These are phyloP conservation scores for Muschampia plurimacula DNA, from an alignment of 2,888 invertebrate genomes.

Conservation along the genomic window DNA sequence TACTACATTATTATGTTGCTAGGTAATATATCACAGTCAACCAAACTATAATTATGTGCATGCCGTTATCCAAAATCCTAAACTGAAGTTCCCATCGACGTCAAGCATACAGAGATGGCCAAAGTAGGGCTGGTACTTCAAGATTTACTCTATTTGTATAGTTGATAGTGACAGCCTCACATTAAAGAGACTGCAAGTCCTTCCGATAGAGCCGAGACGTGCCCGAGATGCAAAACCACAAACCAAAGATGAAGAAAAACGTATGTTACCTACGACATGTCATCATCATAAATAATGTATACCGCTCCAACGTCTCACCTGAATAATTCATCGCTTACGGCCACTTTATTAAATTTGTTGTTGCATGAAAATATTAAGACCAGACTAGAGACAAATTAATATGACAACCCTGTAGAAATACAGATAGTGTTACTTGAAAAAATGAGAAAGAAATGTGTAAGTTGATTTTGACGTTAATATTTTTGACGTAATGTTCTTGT, in stretches of 20 bases:
- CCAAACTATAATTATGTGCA: background rate
- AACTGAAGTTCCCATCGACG: background rate
- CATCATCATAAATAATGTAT: slow-evolving; percentile 84
- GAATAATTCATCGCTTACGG: slow-evolving; percentile 81
- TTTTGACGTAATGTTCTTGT: background rate
- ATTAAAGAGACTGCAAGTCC: slow-evolving; percentile 50
- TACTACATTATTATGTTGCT: too few species aligned
- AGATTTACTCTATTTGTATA: slow-evolving; percentile 11
- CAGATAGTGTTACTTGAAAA: slow-evolving; percentile 25
- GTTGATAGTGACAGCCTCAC: slow-evolving; percentile 13
- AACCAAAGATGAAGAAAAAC: slow-evolving; percentile 63
- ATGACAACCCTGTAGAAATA: slow-evolving; percentile 41
- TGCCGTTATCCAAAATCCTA: background rate
- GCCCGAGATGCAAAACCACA: slow-evolving; percentile 80
- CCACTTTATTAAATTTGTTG: slow-evolving; percentile 83
- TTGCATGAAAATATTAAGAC: slow-evolving; percentile 72
- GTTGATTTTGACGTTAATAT: background rate
- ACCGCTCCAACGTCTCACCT: slow-evolving; percentile 65
- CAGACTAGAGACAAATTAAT: slow-evolving; percentile 61
- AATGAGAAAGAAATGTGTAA: slow-evolving; percentile 2
- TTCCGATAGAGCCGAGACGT: slow-evolving; percentile 68
- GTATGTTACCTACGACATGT: slow-evolving; percentile 76
- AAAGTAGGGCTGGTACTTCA: slow-evolving; percentile 3
- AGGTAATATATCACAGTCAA: background rate
- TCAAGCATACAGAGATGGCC: background rate